Evolutionary conservation across 2,797 vertebrate species (phyloP), one percentile per base, ranked within the genome.

Genomic region (Peromyscus aztecus): DNA sequence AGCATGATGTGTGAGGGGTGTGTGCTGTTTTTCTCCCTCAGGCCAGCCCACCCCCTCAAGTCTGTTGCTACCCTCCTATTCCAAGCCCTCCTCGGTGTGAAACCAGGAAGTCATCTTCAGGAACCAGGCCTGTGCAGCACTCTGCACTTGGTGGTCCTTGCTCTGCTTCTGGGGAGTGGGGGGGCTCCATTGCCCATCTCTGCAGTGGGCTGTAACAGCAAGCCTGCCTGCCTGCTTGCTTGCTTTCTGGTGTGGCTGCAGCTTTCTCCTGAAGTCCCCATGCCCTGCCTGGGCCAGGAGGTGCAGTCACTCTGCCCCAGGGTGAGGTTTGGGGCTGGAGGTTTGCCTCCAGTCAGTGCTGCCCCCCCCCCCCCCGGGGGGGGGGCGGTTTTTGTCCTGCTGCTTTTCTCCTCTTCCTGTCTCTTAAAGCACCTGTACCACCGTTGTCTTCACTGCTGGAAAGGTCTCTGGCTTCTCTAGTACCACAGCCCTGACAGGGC

Each of bases 231-330:
- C 24, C 5, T 16, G 16, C 83, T 37, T 31, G 16, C 31, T 0
- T 40, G 23, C 23, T 37, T 29, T n/a, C 27, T 1, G 4, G 73
- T n/a, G 2, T 27, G 19, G 24, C 76, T 17, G 1, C 55, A 73
- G 65, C 1, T 40, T 3, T 5, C 0, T 5, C 63, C 1, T 43
- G 14, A 0, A 0, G 1, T 10, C 34, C 5, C 0, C 0, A 4
- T 6, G 1, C 11, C 0, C 13, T 1, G 27, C 46, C 75, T 37
- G 34, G 34, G 19, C 4, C 5, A 2, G 27, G 59, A 29, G 19
- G 61, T 31, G 34, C 24, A 8, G 13, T 16, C 63, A 37, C 16
- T 2, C 19, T 23, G 29, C 4, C 6, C 11, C 6, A 17, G 4
- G 40, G 11, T 24, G 21, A 76, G 57, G 11, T 37, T 7, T 37